Evolutionary conservation across 2,113 vertebrate genomes (phyloP).

Genomic region (rat (Rattus norvegicus)): GRCr8 NC_086019.1:9379501-9380000

Average conservation of each 20-base stretch:
- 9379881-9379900: background rate
- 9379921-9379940: background rate
- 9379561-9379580: constrained; percentile 8
- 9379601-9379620: constrained; percentile 6
- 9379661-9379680: background rate
- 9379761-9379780: background rate
- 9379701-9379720: background rate
- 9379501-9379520: constrained; percentile 18
- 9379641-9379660: background rate
- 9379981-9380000: background rate
- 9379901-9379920: background rate
- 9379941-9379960: background rate
- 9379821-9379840: background rate
- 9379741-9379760: background rate
- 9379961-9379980: background rate
- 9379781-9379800: background rate
- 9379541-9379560: constrained; percentile 14
- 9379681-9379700: background rate
- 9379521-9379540: constrained; percentile 20
- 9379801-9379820: background rate
- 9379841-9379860: background rate
- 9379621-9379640: background rate
- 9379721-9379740: background rate
- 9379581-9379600: constrained; percentile 29
- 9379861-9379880: too few relatives aligned